A percentile compares a stretch with the other conserved stretches of the same genome.
These are phyloP conservation scores for Himantopus leucocephalus DNA, from an alignment of 2,113 vertebrate genomes.

Conservation along the genomic window DNA sequence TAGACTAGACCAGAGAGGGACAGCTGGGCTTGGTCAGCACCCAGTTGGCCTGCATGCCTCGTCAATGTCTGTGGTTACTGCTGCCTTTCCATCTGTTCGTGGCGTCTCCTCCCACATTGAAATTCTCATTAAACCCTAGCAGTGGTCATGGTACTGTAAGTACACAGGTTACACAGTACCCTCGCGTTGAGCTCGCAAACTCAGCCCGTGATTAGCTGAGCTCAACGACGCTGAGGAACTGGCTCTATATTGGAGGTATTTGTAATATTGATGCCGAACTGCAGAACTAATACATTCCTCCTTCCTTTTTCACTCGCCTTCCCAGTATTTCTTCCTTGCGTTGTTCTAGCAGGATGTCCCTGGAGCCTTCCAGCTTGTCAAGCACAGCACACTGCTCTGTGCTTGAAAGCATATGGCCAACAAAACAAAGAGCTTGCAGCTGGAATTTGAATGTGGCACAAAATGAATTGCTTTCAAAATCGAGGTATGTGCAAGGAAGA, in stretches of 20 bases:
- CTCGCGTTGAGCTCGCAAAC: background rate
- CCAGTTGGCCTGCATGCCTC: background rate
- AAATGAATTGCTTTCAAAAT: background rate
- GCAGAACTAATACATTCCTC: background rate
- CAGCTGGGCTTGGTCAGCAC: conserved; percentile 46
- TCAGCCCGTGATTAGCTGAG: background rate
- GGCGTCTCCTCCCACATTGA: background rate
- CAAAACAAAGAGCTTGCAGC: conserved; percentile 21
- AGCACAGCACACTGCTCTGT: background rate
- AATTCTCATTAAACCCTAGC: background rate
- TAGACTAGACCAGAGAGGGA: background rate
- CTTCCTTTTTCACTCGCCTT: background rate
- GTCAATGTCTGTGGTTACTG: background rate
- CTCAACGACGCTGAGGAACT: background rate
- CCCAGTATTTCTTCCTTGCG: background rate
- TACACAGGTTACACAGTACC: background rate
- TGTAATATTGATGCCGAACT: background rate
- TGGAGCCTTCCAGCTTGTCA: conserved; percentile 19
- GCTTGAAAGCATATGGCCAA: conserved; percentile 29
- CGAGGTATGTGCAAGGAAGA: background rate
- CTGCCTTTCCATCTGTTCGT: conserved; percentile 43
- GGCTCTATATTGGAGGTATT: background rate
- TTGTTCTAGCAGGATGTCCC: conserved; percentile 22
- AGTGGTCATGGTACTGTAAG: background rate
- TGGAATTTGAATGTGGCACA: conserved; percentile 26